Evolutionary conservation across 2,113 vertebrate species (phyloP).

Genomic region (Formicarius rufipectus): DNA sequence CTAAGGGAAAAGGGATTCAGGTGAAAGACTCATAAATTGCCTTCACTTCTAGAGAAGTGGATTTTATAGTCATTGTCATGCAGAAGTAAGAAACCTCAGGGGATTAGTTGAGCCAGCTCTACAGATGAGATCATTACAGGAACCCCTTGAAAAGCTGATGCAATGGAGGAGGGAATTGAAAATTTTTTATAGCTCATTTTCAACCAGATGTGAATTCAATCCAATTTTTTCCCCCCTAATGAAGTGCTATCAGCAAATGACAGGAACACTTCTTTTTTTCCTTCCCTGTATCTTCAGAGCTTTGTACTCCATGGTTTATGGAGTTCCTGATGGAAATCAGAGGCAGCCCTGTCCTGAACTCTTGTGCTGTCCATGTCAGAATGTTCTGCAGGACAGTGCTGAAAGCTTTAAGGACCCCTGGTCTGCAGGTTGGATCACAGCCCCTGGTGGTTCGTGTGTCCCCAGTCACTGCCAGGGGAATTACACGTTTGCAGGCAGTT

Average conservation of each 20-base stretch:
- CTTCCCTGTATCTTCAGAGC: not conserved
- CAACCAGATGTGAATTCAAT: not conserved
- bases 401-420: not conserved
- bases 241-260: not conserved
- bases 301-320: not conserved
- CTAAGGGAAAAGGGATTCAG: not conserved
- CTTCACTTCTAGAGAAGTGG: not conserved
- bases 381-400: not conserved
- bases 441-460: not conserved
- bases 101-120: constrained; percentile 12
- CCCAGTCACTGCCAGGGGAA: not conserved
- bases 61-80: constrained; percentile 17
- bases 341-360: not conserved
- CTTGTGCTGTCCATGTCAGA: not conserved
- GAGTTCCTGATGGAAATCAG: not conserved
- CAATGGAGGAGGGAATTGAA: not conserved
- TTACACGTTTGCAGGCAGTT: not conserved
- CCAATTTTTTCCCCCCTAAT: not conserved
- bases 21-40: not conserved
- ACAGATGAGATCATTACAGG: constrained; percentile 4
- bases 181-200: not conserved
- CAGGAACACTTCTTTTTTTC: not conserved
- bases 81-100: not conserved
- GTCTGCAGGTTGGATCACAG: not conserved
- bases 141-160: not conserved